Conservation (phyloP, 2,113 vertebrate genomes). For the Platysternon megacephalum region DNA sequence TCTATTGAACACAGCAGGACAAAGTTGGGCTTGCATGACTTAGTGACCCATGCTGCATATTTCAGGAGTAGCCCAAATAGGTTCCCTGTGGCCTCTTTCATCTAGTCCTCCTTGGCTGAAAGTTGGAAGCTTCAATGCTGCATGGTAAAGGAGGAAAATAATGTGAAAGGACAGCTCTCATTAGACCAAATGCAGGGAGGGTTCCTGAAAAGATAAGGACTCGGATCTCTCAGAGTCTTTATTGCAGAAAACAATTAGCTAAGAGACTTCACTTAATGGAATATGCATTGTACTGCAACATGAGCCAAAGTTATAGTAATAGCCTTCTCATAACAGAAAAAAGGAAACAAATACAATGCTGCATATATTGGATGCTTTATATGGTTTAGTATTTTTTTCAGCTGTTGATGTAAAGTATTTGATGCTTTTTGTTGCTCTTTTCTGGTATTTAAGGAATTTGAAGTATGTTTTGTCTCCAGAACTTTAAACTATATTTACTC, state of each 20-base stretch:
- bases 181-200: neutral
- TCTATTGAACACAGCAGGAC: neutral
- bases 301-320: neutral
- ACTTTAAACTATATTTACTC: neutral
- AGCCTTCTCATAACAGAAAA: neutral
- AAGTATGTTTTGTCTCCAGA: neutral
- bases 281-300: neutral
- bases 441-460: neutral
- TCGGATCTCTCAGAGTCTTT: fast-evolving
- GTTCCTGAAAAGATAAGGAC: neutral
- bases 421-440: neutral
- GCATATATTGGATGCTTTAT: neutral
- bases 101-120: neutral
- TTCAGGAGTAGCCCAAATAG: neutral
- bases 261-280: neutral
- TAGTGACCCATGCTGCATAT: neutral
- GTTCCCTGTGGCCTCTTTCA: neutral
- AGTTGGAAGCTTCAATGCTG: neutral
- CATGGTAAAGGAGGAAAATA: neutral
- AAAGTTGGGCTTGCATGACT: fast-evolving
- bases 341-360: neutral
- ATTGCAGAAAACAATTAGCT: neutral
- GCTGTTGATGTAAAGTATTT: neutral
- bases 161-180: neutral
- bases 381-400: neutral